Conservation (phyloP, 1,140 invertebrate species). For the Drosophila repletoides region DNA sequence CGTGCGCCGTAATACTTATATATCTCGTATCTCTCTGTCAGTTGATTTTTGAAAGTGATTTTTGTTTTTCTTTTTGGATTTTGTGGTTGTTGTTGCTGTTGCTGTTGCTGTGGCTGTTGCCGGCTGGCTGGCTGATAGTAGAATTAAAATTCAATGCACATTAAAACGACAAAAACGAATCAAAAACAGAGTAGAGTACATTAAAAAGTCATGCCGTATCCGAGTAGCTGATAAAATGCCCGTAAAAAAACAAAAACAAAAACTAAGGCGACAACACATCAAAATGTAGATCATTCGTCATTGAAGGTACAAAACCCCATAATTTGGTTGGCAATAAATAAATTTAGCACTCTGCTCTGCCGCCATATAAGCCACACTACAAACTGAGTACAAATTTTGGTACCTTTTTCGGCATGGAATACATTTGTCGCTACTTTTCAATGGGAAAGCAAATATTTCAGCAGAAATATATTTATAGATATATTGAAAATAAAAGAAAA, state of each 20-base stretch:
- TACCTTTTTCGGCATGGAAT: no score
- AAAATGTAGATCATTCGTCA: conserved; percentile 78
- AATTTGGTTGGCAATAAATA: conserved; percentile 69
- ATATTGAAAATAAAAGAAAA: not conserved
- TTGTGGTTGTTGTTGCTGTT: no score
- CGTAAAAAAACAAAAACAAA: conserved; percentile 35
- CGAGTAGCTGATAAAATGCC: conserved; percentile 53
- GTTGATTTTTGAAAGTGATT: conserved; percentile 60
- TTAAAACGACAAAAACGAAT: conserved; percentile 76
- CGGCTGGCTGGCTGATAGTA: conserved; percentile 1
- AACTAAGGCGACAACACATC: conserved; percentile 47
- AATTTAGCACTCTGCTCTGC: conserved; percentile 61
- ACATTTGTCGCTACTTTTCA: no score
- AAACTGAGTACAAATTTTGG: conserved; percentile 34
- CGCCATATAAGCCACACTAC: conserved; percentile 35
- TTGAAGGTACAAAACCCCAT: conserved; percentile 63
- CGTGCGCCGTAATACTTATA: conserved; percentile 40
- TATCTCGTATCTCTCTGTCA: conserved; percentile 47
- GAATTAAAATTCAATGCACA: conserved; percentile 80
- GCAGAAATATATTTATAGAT: no score
- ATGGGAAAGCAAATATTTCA: no score
- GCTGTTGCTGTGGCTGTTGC: conserved; percentile 13
- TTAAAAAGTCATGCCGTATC: conserved; percentile 72
- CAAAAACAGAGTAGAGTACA: conserved; percentile 47
- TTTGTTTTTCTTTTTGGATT: conserved; percentile 25